Conservation (phyloP, 2,888 invertebrate genomes). For the Nasonovia ribisnigri region DNA sequence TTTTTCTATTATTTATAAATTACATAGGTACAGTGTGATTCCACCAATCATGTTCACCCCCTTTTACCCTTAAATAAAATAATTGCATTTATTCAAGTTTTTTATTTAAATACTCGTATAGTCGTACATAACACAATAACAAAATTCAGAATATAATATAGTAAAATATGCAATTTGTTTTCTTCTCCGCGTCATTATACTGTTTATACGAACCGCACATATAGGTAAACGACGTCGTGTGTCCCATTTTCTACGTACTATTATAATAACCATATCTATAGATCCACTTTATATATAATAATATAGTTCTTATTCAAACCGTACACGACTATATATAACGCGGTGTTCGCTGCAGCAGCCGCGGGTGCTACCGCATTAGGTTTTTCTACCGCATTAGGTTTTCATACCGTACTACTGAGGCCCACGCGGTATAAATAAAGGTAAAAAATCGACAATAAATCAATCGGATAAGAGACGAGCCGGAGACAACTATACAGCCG, state of each 20-base stretch:
- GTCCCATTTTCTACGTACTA: conserved; percentile 17
- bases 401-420: background rate
- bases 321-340: conserved; percentile 3
- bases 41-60: background rate
- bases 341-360: background rate
- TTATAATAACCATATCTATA: background rate
- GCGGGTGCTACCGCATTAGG: background rate
- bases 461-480: conserved; percentile 32
- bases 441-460: conserved; percentile 34
- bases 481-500: background rate
- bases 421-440: background rate
- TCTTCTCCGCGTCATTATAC: background rate
- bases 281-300: background rate
- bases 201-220: background rate
- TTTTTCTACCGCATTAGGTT: background rate
- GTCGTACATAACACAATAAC: background rate
- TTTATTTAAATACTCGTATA: background rate
- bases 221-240: conserved; percentile 23
- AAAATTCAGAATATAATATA: background rate
- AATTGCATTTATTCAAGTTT: background rate
- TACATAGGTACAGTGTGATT: too few species aligned
- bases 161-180: conserved; percentile 1
- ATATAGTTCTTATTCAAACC: conserved; percentile 15
- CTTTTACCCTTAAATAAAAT: background rate
- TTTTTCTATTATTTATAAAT: background rate